A percentile compares a stretch with the other conserved stretches of the same genome.
These are phyloP conservation scores for Slavum lentiscoides DNA, from an alignment of 2,888 invertebrate genomes.

Conservation along the genomic window DNA sequence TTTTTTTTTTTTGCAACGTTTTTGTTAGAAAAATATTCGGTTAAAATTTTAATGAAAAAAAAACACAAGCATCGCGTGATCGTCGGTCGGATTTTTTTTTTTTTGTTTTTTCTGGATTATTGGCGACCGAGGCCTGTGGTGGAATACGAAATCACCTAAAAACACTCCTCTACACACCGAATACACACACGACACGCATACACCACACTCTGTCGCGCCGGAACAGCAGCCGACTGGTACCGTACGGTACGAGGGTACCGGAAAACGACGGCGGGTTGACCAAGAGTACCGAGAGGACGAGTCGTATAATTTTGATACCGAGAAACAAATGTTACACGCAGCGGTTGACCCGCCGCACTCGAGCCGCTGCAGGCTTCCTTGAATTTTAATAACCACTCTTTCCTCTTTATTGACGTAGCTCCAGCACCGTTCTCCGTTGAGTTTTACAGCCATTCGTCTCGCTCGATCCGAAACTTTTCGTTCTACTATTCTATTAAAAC, in stretches of 20 bases:
- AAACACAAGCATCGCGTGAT: not conserved
- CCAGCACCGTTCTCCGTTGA: not conserved
- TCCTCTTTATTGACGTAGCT: not conserved
- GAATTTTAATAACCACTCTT: slow-evolving; percentile 49
- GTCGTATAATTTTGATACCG: slow-evolving; percentile 44
- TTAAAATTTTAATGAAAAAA: slow-evolving; percentile 10
- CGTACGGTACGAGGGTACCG: not conserved
- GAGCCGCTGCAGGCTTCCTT: slow-evolving; percentile 22
- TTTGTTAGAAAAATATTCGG: slow-evolving; percentile 10
- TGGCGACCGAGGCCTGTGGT: not conserved
- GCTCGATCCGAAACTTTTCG: slow-evolving; percentile 28
- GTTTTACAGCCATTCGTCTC: slow-evolving; percentile 9
- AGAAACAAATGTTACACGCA: slow-evolving; percentile 51
- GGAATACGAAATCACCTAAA: slow-evolving; percentile 29
- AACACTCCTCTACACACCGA: not conserved
- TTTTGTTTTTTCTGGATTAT: slow-evolving; percentile 21
- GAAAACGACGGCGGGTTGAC: slow-evolving; percentile 24
- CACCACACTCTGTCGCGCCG: not conserved
- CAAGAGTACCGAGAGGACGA: slow-evolving; percentile 16
- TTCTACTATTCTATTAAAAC: slow-evolving; percentile 5
- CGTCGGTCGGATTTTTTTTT: not conserved
- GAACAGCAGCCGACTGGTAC: not conserved
- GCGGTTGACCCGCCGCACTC: slow-evolving; percentile 23
- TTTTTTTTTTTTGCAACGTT: not conserved
- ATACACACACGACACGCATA: too few species aligned